A percentile compares a stretch with the other conserved stretches of the same genome.
Evolutionary conservation across 23 tunicate genomes (phyloP).

Genomic region (Trididemnum clinides): DNA sequence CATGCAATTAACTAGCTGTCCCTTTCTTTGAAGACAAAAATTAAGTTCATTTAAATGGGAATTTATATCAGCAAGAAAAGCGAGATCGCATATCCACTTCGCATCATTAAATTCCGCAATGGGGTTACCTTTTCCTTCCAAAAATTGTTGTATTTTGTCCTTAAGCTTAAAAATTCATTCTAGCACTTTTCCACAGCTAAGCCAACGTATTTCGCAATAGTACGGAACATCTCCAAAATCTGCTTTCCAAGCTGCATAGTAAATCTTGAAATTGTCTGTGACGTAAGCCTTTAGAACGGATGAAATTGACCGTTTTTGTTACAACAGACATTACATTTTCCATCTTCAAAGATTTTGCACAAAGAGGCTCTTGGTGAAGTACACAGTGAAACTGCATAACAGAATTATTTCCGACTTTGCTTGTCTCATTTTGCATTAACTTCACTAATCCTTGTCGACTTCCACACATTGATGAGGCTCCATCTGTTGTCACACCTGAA

Average conservation of each 20-base stretch:
- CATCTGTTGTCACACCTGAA: conserved; percentile 36
- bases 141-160: no score
- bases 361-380: conserved; percentile 44
- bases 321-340: conserved; percentile 51
- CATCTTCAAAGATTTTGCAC: conserved; percentile 49
- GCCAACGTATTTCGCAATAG: no score
- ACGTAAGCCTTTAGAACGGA: conserved; percentile 57
- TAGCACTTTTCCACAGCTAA: no score
- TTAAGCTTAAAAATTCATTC: no score
- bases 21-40: no score
- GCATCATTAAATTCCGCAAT: no score
- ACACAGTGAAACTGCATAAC: conserved; percentile 47
- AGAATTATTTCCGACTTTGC: conserved; percentile 41
- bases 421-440: conserved; percentile 23
- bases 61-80: no score
- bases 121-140: no score
- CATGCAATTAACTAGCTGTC: no score
- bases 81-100: no score
- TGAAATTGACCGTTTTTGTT: conserved; percentile 44
- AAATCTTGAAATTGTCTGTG: conserved; percentile 63
- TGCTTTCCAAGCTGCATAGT: conserved; percentile 35
- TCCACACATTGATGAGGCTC: conserved; percentile 33
- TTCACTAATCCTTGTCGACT: conserved; percentile 19
- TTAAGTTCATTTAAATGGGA: no score
- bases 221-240: no score